Conservation (phyloP, 2,797 vertebrate genomes). For the Rhynchotus rufescens region DNA sequence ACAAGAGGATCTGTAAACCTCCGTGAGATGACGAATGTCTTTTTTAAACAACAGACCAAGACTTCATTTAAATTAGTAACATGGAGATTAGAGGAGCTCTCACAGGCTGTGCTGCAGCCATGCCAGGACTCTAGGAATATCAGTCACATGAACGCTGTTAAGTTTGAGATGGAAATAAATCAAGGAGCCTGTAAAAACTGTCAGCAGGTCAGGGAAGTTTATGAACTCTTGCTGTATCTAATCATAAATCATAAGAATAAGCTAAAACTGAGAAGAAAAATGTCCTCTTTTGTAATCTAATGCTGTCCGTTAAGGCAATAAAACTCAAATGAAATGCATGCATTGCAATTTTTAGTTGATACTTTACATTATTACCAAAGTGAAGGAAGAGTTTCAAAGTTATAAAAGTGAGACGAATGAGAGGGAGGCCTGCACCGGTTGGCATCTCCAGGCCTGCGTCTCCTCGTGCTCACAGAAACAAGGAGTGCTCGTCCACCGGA, state of each 20-base stretch:
- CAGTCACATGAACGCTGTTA: conserved; percentile 91
- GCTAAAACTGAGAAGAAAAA: conserved; percentile 87
- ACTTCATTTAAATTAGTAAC: conserved; percentile 92
- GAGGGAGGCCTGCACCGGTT: conserved; percentile 22
- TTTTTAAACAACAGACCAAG: conserved; percentile 90
- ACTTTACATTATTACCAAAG: conserved; percentile 87
- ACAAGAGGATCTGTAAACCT: conserved; percentile 86
- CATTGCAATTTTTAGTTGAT: conserved; percentile 86
- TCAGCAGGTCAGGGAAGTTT: conserved; percentile 90
- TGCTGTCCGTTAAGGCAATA: conserved; percentile 87
- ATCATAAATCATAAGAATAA: conserved; percentile 90
- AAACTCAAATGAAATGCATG: conserved; percentile 87
- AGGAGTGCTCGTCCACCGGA: conserved; percentile 14
- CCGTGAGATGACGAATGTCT: conserved; percentile 87
- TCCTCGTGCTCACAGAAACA: conserved; percentile 23
- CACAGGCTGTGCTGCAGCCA: conserved; percentile 81
- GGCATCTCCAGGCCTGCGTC: not conserved
- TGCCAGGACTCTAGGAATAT: conserved; percentile 87
- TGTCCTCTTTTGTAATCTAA: conserved; percentile 87
- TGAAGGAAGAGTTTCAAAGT: conserved; percentile 82
- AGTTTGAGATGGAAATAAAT: conserved; percentile 88
- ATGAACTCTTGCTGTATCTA: conserved; percentile 88
- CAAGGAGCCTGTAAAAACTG: conserved; percentile 87
- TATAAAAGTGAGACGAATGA: conserved; percentile 80
- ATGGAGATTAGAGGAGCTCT: conserved; percentile 85